These are phyloP conservation scores for Intellagama lesueurii DNA, from an alignment of 2,797 vertebrate genomes.

Conservation along the genomic window DNA sequence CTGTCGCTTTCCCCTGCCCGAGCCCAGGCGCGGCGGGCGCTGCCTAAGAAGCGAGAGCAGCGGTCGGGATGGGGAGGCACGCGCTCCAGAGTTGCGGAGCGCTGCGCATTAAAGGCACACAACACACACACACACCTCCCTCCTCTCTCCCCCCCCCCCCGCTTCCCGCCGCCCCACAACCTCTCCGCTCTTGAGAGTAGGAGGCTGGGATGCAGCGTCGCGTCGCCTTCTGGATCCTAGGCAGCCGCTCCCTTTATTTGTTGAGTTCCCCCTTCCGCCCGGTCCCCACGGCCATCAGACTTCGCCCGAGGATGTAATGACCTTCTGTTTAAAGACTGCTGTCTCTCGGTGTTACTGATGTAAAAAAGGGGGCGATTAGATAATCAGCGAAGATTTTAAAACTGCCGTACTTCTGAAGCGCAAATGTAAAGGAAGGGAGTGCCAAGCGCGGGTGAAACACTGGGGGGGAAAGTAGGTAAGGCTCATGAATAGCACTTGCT, in stretches of 20 bases:
- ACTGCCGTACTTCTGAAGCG: background rate
- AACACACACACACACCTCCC: too few relatives aligned
- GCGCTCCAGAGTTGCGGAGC: background rate
- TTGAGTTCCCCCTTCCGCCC: too few relatives aligned
- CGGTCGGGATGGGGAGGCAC: too few relatives aligned
- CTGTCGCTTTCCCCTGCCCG: background rate
- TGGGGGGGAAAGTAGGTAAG: too few relatives aligned
- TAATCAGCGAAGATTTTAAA: background rate
- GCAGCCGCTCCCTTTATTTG: background rate
- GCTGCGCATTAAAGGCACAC: constrained; percentile 9
- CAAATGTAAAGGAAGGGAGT: background rate
- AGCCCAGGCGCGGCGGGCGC: too few relatives aligned
- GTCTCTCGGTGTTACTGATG: background rate
- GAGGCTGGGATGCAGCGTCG: background rate
- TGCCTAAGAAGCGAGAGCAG: background rate
- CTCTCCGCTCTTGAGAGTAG: background rate
- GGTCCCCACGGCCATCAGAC: too few relatives aligned
- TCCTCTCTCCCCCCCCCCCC: background rate
- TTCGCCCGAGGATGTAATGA: background rate
- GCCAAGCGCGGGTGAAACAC: background rate
- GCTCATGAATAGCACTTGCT: background rate
- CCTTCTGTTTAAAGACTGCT: background rate
- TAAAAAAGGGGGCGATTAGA: too few relatives aligned
- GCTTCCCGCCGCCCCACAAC: too few relatives aligned
- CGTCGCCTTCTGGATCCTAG: too few relatives aligned